Conservation (phyloP, 2,888 invertebrate genomes). For the Pecten maximus region DNA sequence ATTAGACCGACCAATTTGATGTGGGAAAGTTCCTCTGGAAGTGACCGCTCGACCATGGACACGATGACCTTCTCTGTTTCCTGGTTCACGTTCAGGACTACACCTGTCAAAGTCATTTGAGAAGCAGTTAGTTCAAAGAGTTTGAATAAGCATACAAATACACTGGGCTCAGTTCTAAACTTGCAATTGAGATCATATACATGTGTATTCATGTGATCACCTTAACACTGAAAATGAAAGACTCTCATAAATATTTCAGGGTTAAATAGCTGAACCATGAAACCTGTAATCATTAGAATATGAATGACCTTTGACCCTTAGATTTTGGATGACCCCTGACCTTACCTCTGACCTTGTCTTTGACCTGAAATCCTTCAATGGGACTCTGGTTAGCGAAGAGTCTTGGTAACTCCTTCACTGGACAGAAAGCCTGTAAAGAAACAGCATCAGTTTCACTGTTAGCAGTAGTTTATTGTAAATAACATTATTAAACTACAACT, state of each 20-base stretch:
- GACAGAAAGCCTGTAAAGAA: conserved; percentile 77
- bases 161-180: no score
- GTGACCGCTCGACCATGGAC: conserved; percentile 65
- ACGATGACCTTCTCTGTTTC: conserved; percentile 73
- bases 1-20: conserved; percentile 69
- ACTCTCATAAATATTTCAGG: background rate
- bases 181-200: no score
- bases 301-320: background rate
- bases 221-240: background rate
- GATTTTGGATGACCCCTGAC: background rate
- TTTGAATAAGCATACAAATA: no score
- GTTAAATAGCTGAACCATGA: background rate
- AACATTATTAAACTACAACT: no score
- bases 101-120: conserved; percentile 63
- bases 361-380: conserved; percentile 77
- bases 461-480: no score
- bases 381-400: conserved; percentile 77
- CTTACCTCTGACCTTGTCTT: conserved; percentile 80
- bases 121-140: background rate
- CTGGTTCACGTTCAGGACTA: conserved; percentile 71
- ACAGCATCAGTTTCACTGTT: conserved; percentile 30
- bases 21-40: conserved; percentile 56
- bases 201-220: background rate
- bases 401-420: conserved; percentile 77
- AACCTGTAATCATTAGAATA: no score